A percentile compares a stretch with the other conserved stretches of the same genome.
Evolutionary conservation across 2,113 vertebrate genomes (phyloP).

Genomic region (Perca schrenkii): DNA sequence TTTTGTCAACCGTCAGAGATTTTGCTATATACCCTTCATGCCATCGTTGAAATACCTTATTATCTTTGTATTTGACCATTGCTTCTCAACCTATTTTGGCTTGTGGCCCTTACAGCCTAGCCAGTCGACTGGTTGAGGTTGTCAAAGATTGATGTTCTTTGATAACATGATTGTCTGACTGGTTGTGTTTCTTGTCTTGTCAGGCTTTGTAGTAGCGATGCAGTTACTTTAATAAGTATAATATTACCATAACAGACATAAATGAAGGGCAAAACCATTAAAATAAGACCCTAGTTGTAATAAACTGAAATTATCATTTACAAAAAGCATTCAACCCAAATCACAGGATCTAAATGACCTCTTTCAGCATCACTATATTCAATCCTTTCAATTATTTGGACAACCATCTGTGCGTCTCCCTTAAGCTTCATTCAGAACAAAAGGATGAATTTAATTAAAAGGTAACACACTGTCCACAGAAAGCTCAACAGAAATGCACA

Average conservation of each 20-base stretch:
- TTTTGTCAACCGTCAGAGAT: neutral
- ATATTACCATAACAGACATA: neutral
- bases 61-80: neutral
- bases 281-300: neutral
- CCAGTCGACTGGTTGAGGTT: too few relatives aligned
- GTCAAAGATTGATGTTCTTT: too few relatives aligned
- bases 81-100: neutral
- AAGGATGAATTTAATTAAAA: conserved; percentile 66
- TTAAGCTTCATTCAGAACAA: conserved; percentile 24
- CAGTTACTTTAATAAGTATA: neutral
- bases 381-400: conserved; percentile 39
- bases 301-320: neutral
- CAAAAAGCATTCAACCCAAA: neutral
- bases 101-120: neutral
- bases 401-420: conserved; percentile 26
- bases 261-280: neutral
- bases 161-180: neutral
- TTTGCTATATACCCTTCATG: neutral
- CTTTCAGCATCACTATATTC: conserved; percentile 15
- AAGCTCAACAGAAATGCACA: conserved; percentile 41
- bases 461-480: conserved; percentile 42
- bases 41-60: neutral
- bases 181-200: neutral
- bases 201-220: neutral
- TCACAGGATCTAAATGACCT: conserved; percentile 24